A percentile compares a stretch with the other conserved stretches of the same genome.
Conservation (phyloP, 2,888 invertebrate genomes). For the Cremastinae sp. region DNA sequence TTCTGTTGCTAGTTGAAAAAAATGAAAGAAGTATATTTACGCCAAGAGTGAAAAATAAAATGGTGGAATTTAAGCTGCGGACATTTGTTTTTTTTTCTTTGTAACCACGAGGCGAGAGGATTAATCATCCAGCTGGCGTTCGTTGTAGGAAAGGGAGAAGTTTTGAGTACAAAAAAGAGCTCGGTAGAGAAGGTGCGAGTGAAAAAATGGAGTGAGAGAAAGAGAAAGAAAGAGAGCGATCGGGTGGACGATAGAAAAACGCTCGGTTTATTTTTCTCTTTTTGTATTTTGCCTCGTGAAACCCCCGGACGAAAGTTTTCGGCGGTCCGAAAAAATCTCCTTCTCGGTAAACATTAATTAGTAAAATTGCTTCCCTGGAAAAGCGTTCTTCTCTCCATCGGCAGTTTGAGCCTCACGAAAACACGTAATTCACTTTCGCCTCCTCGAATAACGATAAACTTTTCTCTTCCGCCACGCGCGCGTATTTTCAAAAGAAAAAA, state of each 20-base stretch:
- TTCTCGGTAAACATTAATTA: constrained; percentile 63
- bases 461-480: constrained; percentile 35
- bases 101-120: constrained; percentile 55
- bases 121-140: constrained; percentile 58
- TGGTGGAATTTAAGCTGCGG: constrained; percentile 43
- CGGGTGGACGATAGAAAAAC: constrained; percentile 38
- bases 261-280: not conserved
- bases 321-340: constrained; percentile 39
- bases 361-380: constrained; percentile 61
- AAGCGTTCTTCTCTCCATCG: constrained; percentile 57
- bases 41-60: constrained; percentile 43
- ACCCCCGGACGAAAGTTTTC: constrained; percentile 50
- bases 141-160: constrained; percentile 30
- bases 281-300: constrained; percentile 36
- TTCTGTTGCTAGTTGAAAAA: too few species aligned
- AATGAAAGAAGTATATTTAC: too few species aligned
- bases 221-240: constrained; percentile 38
- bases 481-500: not conserved
- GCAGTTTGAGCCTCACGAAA: constrained; percentile 55
- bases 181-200: constrained; percentile 22
- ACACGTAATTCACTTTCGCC: constrained; percentile 54
- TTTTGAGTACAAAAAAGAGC: constrained; percentile 51
- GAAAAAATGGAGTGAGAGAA: constrained; percentile 33
- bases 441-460: constrained; percentile 14
- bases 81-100: constrained; percentile 54